Evolutionary conservation across 2,113 vertebrate genomes (phyloP), one percentile per base, ranked within the genome.

Genomic region (Indicator maculatus): DNA sequence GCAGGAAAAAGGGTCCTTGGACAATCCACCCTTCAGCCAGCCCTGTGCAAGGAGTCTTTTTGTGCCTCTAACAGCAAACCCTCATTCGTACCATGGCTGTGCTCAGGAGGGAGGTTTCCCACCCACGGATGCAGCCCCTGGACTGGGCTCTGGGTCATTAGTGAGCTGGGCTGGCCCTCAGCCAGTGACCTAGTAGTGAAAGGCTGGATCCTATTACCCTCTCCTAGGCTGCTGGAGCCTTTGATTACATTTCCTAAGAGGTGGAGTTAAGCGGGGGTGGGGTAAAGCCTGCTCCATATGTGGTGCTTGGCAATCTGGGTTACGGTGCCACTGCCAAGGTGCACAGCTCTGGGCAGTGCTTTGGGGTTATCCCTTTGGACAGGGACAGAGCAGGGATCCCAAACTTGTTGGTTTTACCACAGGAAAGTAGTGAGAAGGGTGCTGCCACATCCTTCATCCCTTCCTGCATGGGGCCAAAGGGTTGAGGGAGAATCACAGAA

Each of bases 111-210:
- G 81, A 27, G 66, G n/a, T 14, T 84, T 58, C 81, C 73, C 69
- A 23, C 31, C 61, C 58, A 3, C 11, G 0, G 0, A 13, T 38
- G 58, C 26, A 17, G 58, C 78, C 27, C 3, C 67, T 1, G 24
- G 63, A 47, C 1, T 33, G 94, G 8, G 95, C 93, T 82, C 90
- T 44, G 82, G 96, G 96, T 83, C 58, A 59, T 77, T 23, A 33
- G 24, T 26, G 65, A 94, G 86, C 91, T 0, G 4, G 67, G 66
- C 74, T 95, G 94, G 95, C 91, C 86, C 50, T 61, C 0, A 2
- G 88, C 96, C 95, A 94, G 94, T 79, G 94, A 96, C 95, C 96
- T 96, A 89, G 83, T 81, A 95, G 94, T 89, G 91, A 91, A 96
- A 95, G 95, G 95, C 95, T 94, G 50, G 41, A 96, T 96, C 95